A percentile compares a stretch with the other conserved stretches of the same genome.
phyloP scores from a whole-genome alignment of 2,888 invertebrate species.

The Rhaphigaster nebulosa region DNA sequence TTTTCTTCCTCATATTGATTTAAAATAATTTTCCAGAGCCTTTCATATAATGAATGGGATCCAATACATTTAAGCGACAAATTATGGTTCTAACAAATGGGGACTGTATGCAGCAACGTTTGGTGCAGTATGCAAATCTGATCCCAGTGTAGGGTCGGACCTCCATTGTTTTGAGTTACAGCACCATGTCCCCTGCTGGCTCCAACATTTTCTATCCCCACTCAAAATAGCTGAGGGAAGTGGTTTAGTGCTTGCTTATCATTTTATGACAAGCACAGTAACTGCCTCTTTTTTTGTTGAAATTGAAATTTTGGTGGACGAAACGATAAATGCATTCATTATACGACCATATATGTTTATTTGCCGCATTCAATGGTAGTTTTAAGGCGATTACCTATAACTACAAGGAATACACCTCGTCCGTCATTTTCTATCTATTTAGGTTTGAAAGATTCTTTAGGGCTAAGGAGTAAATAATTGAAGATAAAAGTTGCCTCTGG shows the following conservation, averaged over 20 bases:
- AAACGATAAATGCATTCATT: no score
- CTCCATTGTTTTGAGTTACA: constrained; percentile 13
- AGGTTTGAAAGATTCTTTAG: no score
- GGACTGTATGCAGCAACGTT: neutral
- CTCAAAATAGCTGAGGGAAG: neutral
- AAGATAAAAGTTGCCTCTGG: no score
- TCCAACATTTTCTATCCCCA: neutral
- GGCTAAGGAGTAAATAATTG: no score
- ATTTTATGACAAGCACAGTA: neutral
- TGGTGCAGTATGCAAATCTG: constrained; percentile 21
- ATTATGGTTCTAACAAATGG: neutral
- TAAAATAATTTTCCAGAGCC: neutral
- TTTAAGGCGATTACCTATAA: no score
- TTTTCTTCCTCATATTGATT: neutral
- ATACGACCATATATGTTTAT: no score
- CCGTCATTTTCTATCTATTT: no score
- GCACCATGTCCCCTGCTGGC: neutral
- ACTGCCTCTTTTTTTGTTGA: neutral
- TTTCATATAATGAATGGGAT: neutral
- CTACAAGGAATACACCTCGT: no score
- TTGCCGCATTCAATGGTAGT: no score
- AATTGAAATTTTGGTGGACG: neutral
- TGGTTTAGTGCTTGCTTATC: neutral
- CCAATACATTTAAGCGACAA: neutral
- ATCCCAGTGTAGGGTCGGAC: neutral